phyloP scores from a whole-genome alignment of 2,113 vertebrate species.

The Gymnorhina tibicen region DNA sequence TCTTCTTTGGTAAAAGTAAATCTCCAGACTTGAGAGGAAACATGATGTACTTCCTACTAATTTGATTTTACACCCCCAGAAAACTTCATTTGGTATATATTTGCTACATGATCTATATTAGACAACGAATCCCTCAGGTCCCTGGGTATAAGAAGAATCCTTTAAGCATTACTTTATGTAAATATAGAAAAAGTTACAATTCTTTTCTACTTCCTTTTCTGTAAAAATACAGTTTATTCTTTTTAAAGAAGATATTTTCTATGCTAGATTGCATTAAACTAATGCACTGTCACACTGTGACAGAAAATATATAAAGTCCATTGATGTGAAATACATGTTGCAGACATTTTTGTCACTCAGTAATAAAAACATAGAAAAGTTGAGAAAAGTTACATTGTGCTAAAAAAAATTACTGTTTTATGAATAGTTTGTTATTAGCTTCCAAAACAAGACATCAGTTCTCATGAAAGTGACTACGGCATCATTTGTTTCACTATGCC shows the following conservation, averaged over 20 bases:
- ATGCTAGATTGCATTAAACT: neutral
- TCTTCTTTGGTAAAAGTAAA: neutral
- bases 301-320: neutral
- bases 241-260: neutral
- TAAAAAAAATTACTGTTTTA: neutral
- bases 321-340: neutral
- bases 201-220: neutral
- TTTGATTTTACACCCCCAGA: neutral
- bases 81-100: neutral
- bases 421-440: neutral
- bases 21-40: neutral
- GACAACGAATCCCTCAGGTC: neutral
- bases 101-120: neutral
- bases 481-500: neutral
- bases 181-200: neutral
- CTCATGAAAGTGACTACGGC: neutral
- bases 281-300: neutral
- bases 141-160: neutral
- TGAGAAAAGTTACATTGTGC: neutral
- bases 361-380: neutral
- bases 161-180: neutral
- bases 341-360: neutral
- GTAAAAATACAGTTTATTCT: neutral
- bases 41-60: neutral
- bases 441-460: conserved; percentile 1